Evolutionary conservation across 2,113 vertebrate genomes (phyloP), one percentile per base, ranked within the genome.

Genomic region (Prinia subflava): DNA sequence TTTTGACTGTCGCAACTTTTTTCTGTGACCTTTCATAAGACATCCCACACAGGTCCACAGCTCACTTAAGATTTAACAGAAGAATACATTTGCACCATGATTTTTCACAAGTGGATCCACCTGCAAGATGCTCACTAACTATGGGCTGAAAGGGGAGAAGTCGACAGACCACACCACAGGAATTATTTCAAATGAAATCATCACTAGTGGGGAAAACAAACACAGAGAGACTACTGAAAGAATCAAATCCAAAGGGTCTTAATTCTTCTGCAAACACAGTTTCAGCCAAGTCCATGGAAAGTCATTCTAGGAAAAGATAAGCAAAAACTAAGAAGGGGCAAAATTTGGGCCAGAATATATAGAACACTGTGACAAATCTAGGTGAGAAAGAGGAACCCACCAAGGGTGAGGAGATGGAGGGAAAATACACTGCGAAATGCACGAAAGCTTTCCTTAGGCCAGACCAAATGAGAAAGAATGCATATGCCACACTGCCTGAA

Each of bases 401-500:
- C 60, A 95, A 52, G 64, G 49, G 49, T 53, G 83, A 92, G 44
- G 83, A 93, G 74, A 92, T 4, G 31, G 56, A 89, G 46, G 86
- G 79, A 86, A 93, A 96, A 96, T 63, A 81, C 73, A 21, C 64
- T 1, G 15, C 28, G 10, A 60, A 62, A 81, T 87, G 80, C 16
- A 3, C 50, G 88, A 90, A 92, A 93, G 80, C 88, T 81, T 95
- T 93, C 73, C 86, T 87, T 35, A 83, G 69, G 65, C 88, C 80
- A 90, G 71, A 83, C 44, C 59, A 92, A 97, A 92, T 81, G 65
- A 96, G 92, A 96, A 93, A 71, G 93, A 90, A 96, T 92, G 79
- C 90, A 94, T 94, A 96, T 75, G 92, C 77, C 23, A 5, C 85
- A 83, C 60, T 81, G 94, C 92, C 94, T 94, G 86, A 94, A 87